Conservation (phyloP, 1,140 invertebrate species). For the Drosophila ironensis region DNA sequence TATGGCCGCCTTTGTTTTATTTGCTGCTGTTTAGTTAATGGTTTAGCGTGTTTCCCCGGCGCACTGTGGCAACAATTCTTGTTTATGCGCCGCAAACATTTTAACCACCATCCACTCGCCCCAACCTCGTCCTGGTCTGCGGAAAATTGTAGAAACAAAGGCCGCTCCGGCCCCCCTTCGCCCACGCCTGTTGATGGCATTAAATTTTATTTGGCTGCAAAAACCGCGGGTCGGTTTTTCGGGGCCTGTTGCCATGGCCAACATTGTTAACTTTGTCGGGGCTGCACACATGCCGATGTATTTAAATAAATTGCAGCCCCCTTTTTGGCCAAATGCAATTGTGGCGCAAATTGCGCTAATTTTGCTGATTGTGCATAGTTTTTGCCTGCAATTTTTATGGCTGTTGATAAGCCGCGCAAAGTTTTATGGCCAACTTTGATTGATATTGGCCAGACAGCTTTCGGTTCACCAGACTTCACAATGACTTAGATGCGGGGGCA, state of each 20-base stretch:
- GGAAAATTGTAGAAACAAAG: background rate
- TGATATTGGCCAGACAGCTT: slow-evolving; percentile 51
- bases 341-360: slow-evolving; percentile 72
- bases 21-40: slow-evolving; percentile 74
- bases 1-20: slow-evolving; percentile 58
- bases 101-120: slow-evolving; percentile 30
- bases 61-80: slow-evolving; percentile 65
- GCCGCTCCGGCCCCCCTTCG: background rate
- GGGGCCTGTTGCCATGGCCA: slow-evolving; percentile 18
- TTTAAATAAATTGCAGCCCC: slow-evolving; percentile 65
- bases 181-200: slow-evolving; percentile 59
- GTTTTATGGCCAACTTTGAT: slow-evolving; percentile 53
- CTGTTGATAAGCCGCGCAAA: slow-evolving; percentile 31
- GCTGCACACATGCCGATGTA: slow-evolving; percentile 53
- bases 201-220: slow-evolving; percentile 73
- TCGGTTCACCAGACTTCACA: slow-evolving; percentile 24
- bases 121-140: background rate
- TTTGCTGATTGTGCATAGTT: slow-evolving; percentile 58
- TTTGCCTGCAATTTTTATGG: slow-evolving; percentile 34
- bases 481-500: slow-evolving; percentile 23
- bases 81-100: slow-evolving; percentile 78
- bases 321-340: slow-evolving; percentile 54
- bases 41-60: slow-evolving; percentile 69
- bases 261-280: slow-evolving; percentile 55
- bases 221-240: slow-evolving; percentile 46